Conservation (phyloP, 2,888 invertebrate species). For the Tyria jacobaeae region DNA sequence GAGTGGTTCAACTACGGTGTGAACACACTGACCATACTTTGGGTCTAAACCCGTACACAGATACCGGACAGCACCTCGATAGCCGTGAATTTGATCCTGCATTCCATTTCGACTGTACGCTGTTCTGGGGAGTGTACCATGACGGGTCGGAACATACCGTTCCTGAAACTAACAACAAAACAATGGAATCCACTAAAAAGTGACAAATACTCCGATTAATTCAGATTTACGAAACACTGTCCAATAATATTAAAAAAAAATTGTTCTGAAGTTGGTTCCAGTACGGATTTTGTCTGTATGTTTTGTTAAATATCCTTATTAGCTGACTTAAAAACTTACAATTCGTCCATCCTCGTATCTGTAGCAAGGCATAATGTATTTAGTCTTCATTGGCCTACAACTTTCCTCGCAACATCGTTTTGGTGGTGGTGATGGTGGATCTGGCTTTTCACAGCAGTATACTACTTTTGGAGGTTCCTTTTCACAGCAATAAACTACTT, state of each 20-base stretch:
- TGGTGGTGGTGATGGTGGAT: neutral
- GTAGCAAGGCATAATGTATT: constrained; percentile 81
- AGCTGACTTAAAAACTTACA: constrained; percentile 65
- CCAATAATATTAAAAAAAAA: too few species aligned
- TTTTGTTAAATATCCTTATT: neutral
- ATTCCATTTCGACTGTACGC: constrained; percentile 77
- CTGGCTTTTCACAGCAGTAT: constrained; percentile 12
- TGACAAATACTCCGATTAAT: constrained; percentile 29
- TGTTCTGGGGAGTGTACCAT: constrained; percentile 74
- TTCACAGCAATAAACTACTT: constrained; percentile 53
- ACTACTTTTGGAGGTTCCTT: constrained; percentile 35
- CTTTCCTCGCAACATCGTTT: constrained; percentile 2
- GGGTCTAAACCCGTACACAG: constrained; percentile 61
- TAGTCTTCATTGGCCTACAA: constrained; percentile 68
- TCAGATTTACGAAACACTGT: constrained; percentile 16
- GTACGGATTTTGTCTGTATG: neutral
- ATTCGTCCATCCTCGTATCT: constrained; percentile 82
- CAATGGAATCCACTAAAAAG: constrained; percentile 47
- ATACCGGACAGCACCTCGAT: constrained; percentile 74
- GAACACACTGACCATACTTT: constrained; percentile 54
- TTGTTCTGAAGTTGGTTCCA: constrained; percentile 15
- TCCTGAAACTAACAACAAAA: constrained; percentile 82
- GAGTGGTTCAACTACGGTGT: constrained; percentile 70
- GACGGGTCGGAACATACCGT: constrained; percentile 78
- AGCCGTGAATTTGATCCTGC: constrained; percentile 79